A percentile compares a stretch with the other conserved stretches of the same genome.
phyloP scores from a whole-genome alignment of 1,140 invertebrate species.

The Sminthurides bifidus region DNA sequence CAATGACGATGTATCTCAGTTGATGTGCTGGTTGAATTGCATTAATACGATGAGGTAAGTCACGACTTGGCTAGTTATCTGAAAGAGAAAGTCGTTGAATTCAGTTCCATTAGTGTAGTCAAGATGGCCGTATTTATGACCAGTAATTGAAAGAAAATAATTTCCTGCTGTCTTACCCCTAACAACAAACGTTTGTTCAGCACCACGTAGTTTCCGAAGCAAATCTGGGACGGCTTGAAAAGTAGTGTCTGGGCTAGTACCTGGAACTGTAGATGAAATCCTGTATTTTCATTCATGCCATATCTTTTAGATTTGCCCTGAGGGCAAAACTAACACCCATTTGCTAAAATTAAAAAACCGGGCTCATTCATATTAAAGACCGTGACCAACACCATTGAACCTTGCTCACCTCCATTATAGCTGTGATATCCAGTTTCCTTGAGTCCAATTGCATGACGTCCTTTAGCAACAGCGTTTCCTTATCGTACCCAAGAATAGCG shows the following conservation, averaged over 20 bases:
- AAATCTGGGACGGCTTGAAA: not conserved
- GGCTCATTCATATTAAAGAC: too few species aligned
- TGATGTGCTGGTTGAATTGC: not conserved
- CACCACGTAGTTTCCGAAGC: not conserved
- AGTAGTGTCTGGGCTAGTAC: not conserved
- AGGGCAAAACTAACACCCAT: too few species aligned
- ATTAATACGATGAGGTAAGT: constrained; percentile 1
- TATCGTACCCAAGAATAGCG: too few species aligned
- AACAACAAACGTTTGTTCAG: not conserved
- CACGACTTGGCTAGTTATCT: constrained; percentile 1
- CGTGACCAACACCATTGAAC: too few species aligned
- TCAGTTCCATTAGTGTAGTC: not conserved
- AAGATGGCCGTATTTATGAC: not conserved
- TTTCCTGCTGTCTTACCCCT: not conserved
- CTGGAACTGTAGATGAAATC: not conserved
- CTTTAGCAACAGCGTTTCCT: too few species aligned
- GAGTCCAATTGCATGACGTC: too few species aligned
- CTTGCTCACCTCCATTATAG: too few species aligned
- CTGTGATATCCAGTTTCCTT: too few species aligned
- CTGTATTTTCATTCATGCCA: too few species aligned
- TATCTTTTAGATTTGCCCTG: too few species aligned
- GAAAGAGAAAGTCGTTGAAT: not conserved
- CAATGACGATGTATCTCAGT: too few species aligned
- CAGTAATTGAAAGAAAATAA: not conserved
- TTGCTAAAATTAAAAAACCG: too few species aligned